These are phyloP conservation scores for Willisornis vidua DNA, from an alignment of 2,113 vertebrate species.

Conservation along the genomic window DNA sequence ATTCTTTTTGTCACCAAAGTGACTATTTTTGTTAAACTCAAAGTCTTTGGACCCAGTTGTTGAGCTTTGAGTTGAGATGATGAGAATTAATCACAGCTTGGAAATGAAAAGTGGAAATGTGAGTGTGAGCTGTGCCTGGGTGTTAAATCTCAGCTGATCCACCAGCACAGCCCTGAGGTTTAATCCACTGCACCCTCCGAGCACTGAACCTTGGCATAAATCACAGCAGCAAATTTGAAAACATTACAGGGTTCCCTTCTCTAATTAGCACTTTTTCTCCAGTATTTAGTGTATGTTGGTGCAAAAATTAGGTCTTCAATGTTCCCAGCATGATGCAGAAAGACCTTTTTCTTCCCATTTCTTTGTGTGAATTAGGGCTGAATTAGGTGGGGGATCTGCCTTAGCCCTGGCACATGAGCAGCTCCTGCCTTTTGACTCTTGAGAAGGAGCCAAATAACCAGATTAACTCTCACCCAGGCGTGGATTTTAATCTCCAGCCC, in stretches of 20 bases:
- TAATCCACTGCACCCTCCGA: neutral
- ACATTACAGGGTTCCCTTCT: neutral
- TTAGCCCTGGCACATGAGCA: neutral
- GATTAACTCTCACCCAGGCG: neutral
- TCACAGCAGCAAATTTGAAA: neutral
- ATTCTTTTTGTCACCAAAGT: neutral
- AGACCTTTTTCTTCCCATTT: neutral
- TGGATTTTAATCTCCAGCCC: neutral
- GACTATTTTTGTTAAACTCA: neutral
- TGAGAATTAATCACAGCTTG: conserved; percentile 4
- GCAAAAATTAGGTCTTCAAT: neutral
- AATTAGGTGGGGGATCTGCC: neutral
- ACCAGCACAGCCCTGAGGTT: neutral
- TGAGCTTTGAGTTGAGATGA: neutral
- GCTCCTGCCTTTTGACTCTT: conserved; percentile 36
- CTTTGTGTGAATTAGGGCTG: neutral
- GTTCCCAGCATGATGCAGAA: conserved; percentile 13
- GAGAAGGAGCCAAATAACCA: conserved; percentile 44
- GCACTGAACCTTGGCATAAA: neutral
- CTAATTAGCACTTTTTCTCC: fast-evolving
- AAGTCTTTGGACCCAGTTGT: neutral
- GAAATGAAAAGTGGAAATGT: neutral
- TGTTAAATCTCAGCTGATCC: neutral
- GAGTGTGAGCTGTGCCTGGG: neutral
- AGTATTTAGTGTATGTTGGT: fast-evolving